Evolutionary conservation across 2,113 vertebrate species (phyloP), one percentile per base, ranked within the genome.

Genomic region (Oncorhynchus tshawytscha): DNA sequence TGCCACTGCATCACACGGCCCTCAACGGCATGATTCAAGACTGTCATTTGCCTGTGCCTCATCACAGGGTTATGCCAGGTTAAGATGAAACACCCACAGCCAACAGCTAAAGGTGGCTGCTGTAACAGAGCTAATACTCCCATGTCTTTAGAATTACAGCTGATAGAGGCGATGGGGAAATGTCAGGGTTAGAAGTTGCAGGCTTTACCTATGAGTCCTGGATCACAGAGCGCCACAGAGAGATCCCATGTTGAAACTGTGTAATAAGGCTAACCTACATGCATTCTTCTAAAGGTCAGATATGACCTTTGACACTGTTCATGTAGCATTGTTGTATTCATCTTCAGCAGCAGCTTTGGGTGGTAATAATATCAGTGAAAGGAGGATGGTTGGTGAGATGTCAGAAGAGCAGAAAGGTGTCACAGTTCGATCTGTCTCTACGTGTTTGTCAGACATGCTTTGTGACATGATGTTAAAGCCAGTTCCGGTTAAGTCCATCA

Each of bases 401-500:
- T 74, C 73, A 62, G 59, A 22, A 62, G 16, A 62, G 59, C n/a
- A 22, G 74, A 54, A 54, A 54, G 59, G 5, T 22, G 18, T 22
- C 20, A 62, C 9, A 76, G 59, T 18, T 57, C 4, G 16, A 22
- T 22, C 59, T n/a, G 59, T 62, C 59, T 62, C n/a, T 22, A n/a
- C 5, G n/a, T 60, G 59, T 79, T 75, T 84, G 78, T 83, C 78
- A 48, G 74, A 84, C 74, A 2, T 1, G 68, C 78, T 84, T 73
- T 78, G 73, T 78, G 77, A 84, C 54, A 5, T 82, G 71, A 75
- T 76, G 70, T 68, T 71, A 84, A 73, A 71, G 68, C 72, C 67
- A 69, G 81, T 66, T 25, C 72, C 76, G 60, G 66, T 76, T 67
- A 77, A 80, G 77, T 82, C 81, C 74, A 83, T 87, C 81, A 84